Conservation (phyloP, 2,797 vertebrate species). For the Mus minutoides region DNA sequence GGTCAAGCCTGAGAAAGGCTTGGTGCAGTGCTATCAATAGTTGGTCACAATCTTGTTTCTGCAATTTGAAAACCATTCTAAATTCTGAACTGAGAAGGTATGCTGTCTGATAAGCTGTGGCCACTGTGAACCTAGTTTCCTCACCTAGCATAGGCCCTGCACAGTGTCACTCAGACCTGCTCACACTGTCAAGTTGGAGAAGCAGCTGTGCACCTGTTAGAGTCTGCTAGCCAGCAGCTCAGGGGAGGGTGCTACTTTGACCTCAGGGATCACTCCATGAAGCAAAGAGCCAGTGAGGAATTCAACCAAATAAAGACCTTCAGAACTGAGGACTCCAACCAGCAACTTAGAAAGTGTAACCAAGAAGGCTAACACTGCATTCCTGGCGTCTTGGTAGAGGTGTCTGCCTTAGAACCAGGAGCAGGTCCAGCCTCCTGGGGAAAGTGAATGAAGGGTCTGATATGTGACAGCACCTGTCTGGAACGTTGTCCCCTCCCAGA, state of each 20-base stretch:
- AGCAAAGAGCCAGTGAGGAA: neutral
- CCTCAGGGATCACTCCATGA: neutral
- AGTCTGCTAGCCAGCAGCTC: accelerated
- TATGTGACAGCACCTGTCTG: neutral
- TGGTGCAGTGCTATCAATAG: neutral
- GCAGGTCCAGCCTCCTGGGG: no score
- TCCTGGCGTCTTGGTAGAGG: neutral
- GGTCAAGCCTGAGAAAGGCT: no score
- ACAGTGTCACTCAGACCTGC: neutral
- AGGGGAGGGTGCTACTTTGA: neutral
- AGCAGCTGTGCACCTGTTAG: no score
- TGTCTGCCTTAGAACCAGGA: neutral
- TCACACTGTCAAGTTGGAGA: neutral
- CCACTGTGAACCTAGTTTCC: neutral
- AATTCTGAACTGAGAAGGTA: neutral
- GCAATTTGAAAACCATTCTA: neutral
- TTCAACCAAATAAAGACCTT: neutral
- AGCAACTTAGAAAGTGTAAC: neutral
- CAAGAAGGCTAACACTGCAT: accelerated
- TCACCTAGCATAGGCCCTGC: no score
- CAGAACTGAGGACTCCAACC: neutral
- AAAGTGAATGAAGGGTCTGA: neutral
- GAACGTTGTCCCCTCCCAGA: neutral
- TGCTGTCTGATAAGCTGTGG: neutral
- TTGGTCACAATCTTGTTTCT: neutral